Conservation (phyloP, 2,113 vertebrate genomes). For the Callipepla californica region DNA sequence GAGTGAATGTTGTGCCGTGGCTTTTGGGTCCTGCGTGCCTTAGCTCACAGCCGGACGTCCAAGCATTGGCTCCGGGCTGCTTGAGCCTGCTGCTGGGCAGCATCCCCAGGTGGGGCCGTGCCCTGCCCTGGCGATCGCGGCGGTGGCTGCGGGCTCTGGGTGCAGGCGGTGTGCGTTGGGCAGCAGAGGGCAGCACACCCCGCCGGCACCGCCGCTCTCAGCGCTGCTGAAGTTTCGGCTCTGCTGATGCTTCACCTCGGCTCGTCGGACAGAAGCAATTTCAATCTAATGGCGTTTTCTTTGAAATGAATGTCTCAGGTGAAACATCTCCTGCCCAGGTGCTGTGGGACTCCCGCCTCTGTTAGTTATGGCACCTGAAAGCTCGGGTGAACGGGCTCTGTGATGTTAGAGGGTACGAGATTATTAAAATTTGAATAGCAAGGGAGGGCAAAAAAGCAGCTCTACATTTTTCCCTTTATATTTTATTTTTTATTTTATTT, state of each 20-base stretch:
- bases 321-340: not conserved
- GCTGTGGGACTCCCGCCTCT: not conserved
- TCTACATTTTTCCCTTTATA: too few species aligned
- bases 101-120: fast-evolving
- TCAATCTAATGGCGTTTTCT: not conserved
- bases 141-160: too few species aligned
- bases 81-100: not conserved
- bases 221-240: fast-evolving
- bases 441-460: not conserved
- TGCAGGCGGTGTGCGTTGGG: not conserved
- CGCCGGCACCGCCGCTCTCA: not conserved
- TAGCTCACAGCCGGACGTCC: not conserved
- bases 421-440: not conserved
- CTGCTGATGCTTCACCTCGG: not conserved
- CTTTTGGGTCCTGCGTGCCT: not conserved
- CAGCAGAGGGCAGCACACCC: slow-evolving; percentile 71
- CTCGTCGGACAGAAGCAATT: not conserved
- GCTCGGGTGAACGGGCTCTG: not conserved
- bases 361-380: too few species aligned
- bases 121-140: too few species aligned
- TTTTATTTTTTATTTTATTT: too few species aligned
- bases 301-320: not conserved
- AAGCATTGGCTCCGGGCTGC: not conserved
- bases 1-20: not conserved
- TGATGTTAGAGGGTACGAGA: not conserved